A percentile compares a stretch with the other conserved stretches of the same genome.
These are phyloP conservation scores for Drosophila biarmipes DNA, from an alignment of 1,140 invertebrate species.

Conservation along the genomic window DNA sequence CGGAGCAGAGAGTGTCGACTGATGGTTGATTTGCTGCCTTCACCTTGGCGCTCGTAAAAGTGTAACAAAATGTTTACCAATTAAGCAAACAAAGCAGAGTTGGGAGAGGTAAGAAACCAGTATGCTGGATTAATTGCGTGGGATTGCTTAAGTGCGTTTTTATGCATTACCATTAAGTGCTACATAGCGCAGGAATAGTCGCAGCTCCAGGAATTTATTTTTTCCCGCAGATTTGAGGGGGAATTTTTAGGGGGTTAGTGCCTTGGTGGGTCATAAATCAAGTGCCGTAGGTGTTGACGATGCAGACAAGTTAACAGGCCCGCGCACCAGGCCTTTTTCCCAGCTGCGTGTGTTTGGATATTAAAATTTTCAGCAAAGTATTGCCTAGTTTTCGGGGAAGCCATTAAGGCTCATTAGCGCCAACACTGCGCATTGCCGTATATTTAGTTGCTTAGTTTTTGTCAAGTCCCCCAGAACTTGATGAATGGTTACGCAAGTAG, in stretches of 20 bases:
- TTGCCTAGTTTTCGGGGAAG: constrained; percentile 68
- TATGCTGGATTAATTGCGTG: constrained; percentile 77
- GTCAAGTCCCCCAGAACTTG: constrained; percentile 27
- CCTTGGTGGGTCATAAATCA: constrained; percentile 64
- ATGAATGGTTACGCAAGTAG: constrained; percentile 39
- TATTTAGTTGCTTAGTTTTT: constrained; percentile 34
- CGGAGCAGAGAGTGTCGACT: constrained; percentile 12
- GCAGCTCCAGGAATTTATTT: constrained; percentile 53
- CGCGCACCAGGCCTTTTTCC: constrained; percentile 17
- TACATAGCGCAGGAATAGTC: constrained; percentile 32
- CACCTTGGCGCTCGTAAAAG: constrained; percentile 76
- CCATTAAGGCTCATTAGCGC: constrained; percentile 74
- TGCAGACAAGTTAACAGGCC: constrained; percentile 64
- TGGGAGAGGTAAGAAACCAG: constrained; percentile 20
- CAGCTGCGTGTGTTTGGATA: constrained; percentile 57
- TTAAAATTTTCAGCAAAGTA: constrained; percentile 70
- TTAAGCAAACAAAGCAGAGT: constrained; percentile 72
- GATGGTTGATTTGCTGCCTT: constrained; percentile 54
- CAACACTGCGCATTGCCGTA: constrained; percentile 19
- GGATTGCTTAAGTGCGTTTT: constrained; percentile 80
- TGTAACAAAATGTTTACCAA: constrained; percentile 82
- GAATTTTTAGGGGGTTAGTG: not conserved
- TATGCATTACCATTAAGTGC: constrained; percentile 82
- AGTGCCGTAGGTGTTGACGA: constrained; percentile 60
- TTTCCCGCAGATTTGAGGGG: constrained; percentile 58